A percentile compares a stretch with the other conserved stretches of the same genome.
Evolutionary conservation across 2,888 invertebrate species (phyloP).

Genomic region (Blastobasis adustella): DNA sequence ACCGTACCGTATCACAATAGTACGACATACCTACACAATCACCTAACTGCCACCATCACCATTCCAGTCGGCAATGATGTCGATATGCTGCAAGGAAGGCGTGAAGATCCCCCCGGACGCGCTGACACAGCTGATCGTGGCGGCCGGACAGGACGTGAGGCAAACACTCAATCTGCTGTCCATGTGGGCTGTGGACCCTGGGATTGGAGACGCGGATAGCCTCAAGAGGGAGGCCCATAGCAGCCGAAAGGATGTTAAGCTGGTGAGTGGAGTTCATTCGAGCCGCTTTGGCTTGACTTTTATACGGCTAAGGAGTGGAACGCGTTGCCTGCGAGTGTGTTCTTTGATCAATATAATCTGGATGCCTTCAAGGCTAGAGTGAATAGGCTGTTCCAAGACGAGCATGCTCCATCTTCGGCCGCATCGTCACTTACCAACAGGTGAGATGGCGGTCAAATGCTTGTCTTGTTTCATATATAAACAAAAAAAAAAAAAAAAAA

Average conservation of each 20-base stretch:
- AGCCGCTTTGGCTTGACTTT: neutral
- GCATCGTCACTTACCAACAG: too few species aligned
- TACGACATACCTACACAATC: neutral
- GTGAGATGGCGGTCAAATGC: too few species aligned
- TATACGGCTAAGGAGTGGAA: too few species aligned
- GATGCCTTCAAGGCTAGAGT: too few species aligned
- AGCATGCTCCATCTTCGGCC: too few species aligned
- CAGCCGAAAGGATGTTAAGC: slow-evolving; percentile 87
- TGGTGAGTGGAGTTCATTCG: slow-evolving; percentile 66
- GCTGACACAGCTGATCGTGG: slow-evolving; percentile 86
- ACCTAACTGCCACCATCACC: neutral
- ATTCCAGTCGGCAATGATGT: slow-evolving; percentile 89
- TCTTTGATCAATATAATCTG: too few species aligned
- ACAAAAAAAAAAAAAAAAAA: too few species aligned
- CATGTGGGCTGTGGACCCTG: slow-evolving; percentile 80
- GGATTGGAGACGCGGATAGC: slow-evolving; percentile 63
- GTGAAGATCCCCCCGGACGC: slow-evolving; percentile 86
- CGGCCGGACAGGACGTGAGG: slow-evolving; percentile 94
- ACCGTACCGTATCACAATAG: too few species aligned
- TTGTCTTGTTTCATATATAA: too few species aligned
- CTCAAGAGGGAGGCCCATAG: slow-evolving; percentile 73
- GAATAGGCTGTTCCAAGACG: too few species aligned
- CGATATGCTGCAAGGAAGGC: slow-evolving; percentile 93
- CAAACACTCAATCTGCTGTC: slow-evolving; percentile 94
- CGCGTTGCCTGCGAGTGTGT: too few species aligned